Evolutionary conservation across 1,140 invertebrate genomes (phyloP).

Genomic region (Saccostrea glomerata): DNA sequence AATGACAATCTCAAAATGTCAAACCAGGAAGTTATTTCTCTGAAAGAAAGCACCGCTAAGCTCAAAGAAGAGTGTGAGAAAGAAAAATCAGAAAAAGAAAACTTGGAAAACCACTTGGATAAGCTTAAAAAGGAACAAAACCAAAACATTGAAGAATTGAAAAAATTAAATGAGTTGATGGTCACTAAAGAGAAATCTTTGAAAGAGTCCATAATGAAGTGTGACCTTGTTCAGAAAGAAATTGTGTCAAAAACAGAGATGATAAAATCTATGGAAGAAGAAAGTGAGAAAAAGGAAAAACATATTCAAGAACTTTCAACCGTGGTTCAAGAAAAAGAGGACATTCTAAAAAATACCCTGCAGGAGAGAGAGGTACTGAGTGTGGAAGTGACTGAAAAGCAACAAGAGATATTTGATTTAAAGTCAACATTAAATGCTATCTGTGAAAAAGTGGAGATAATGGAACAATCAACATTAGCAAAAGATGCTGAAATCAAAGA

Average conservation of each 20-base stretch:
- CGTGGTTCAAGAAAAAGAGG: background rate
- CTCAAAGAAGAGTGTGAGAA: background rate
- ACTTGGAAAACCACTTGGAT: background rate
- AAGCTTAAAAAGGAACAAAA: too few relatives aligned
- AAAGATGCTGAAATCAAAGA: background rate
- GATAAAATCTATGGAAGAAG: background rate
- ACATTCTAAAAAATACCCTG: background rate
- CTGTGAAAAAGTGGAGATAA: background rate
- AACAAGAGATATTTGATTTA: constrained; percentile 15
- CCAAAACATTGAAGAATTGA: background rate
- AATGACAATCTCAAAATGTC: background rate
- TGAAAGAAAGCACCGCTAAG: background rate
- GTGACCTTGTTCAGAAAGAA: background rate
- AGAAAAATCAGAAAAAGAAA: background rate
- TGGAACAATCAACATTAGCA: background rate
- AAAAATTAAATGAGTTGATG: background rate
- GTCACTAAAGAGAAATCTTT: background rate
- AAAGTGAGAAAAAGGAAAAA: background rate
- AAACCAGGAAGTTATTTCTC: background rate
- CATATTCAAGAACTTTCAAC: background rate
- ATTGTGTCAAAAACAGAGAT: background rate
- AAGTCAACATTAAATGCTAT: background rate
- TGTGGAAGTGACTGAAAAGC: background rate
- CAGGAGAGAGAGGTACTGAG: background rate
- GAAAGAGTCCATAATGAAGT: too few relatives aligned